Conservation (phyloP, 2,113 vertebrate genomes). For the Paracanthobrama guichenoti region DNA sequence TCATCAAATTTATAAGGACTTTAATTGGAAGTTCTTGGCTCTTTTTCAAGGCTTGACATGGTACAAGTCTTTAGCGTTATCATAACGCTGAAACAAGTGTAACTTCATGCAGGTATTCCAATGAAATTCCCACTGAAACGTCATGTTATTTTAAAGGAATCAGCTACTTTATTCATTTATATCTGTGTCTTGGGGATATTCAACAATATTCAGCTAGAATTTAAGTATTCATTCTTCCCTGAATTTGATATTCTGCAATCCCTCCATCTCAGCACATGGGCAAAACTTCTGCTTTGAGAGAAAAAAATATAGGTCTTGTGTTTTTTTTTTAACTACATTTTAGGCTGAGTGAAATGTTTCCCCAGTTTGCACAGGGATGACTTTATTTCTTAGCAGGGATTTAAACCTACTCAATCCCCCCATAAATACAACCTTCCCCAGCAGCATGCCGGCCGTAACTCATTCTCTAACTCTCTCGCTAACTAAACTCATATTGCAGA, state of each 20-base stretch:
- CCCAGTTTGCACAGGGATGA: conserved; percentile 93
- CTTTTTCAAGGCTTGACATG: conserved; percentile 31
- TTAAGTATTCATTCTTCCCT: conserved; percentile 68
- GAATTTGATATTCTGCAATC: conserved; percentile 60
- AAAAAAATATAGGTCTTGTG: conserved; percentile 88
- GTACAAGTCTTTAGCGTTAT: conserved; percentile 64
- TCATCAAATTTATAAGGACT: conserved; percentile 36
- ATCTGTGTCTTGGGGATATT: conserved; percentile 63
- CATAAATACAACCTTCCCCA: conserved; percentile 95
- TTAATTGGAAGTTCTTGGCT: conserved; percentile 33
- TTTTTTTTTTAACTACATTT: conserved; percentile 93
- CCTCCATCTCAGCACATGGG: conserved; percentile 72
- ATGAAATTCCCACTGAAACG: conserved; percentile 64
- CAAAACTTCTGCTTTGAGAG: conserved; percentile 80
- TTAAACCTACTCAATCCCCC: conserved; percentile 95
- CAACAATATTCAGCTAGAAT: conserved; percentile 65
- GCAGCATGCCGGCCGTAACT: conserved; percentile 87
- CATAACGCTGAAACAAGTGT: conserved; percentile 70
- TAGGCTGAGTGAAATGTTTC: conserved; percentile 99
- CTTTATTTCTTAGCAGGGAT: conserved; percentile 99
- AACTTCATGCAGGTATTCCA: conserved; percentile 63
- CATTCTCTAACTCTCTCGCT: conserved; percentile 79
- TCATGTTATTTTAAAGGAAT: conserved; percentile 70
- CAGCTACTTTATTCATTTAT: conserved; percentile 61
- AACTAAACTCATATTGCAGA: conserved; percentile 82